Evolutionary conservation across 2,113 vertebrate genomes (phyloP), one percentile per base, ranked within the genome.

Genomic region (Podarcis raffonei): DNA sequence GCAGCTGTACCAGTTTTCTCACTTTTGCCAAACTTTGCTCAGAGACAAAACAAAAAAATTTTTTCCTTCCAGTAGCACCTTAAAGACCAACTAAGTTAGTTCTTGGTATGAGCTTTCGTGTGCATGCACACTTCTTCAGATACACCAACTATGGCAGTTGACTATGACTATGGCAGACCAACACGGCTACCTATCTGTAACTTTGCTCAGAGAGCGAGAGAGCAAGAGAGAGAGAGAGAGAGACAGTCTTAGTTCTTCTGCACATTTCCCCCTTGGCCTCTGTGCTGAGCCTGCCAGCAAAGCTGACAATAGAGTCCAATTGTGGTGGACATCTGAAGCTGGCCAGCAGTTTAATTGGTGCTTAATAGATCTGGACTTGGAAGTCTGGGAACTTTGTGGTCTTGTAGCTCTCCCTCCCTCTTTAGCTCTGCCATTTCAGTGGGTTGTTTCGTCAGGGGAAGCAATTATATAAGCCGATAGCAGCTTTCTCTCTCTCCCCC

Each of bases 381-480:
- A 95, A 93, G 53, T 83, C 92, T 87, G 90, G 71, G 89, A 95
- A 93, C 3, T 89, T 88, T 85, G 94, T 87, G 87, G 92, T 93
- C 93, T 94, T 77, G 30, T 89, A 93, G 90, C 83, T 91, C 79
- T 92, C 86, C 57, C 69, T 93, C 91, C 86, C 0, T 0, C 90
- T 91, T 53, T 69, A 91, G 90, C 85, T 74, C 84, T 94, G 82
- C 90, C 88, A 93, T 93, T 95, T 94, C 85, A 79, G 77, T 3
- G 2, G 32, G 86, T 77, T 92, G 78, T 92, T 95, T 95, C 93
- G 94, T 94, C 91, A 90, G 88, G 92, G 80, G 91, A 96, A 95
- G 92, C 84, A 94, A 95, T 96, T 96, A 95, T 89, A 93, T 90
- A 93, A 93, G 87, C 92, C 88, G 91, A 94, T 95, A 89, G 92